Percentiles rank a stretch among this genome's conserved stretches.
These are phyloP conservation scores for Rhogogaster chlorosoma DNA, from an alignment of 2,888 invertebrate species.

Conservation along the genomic window DNA sequence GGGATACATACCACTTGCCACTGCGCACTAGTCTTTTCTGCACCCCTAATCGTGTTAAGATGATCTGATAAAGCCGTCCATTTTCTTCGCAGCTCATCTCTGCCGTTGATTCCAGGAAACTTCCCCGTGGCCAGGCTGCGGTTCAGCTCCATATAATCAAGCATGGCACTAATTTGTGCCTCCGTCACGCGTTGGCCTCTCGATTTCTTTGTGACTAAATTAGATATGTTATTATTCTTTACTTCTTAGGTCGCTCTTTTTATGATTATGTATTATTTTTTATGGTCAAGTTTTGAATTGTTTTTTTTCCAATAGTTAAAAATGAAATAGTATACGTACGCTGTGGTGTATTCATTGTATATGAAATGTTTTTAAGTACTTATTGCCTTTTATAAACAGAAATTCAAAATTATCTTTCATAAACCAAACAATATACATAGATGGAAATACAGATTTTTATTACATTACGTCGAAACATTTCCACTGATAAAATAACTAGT, in stretches of 20 bases:
- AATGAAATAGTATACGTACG: too few species aligned
- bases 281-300: too few species aligned
- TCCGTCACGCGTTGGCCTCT: background rate
- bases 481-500: background rate
- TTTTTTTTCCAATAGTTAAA: too few species aligned
- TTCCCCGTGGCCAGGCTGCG: constrained; percentile 34
- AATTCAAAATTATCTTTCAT: too few species aligned
- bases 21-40: constrained; percentile 32
- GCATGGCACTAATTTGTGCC: constrained; percentile 42
- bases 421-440: background rate
- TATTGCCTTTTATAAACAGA: too few species aligned
- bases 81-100: constrained; percentile 27
- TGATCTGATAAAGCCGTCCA: constrained; percentile 26
- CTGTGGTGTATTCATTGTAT: too few species aligned
- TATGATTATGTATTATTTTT: too few species aligned
- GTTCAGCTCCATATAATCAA: constrained; percentile 44
- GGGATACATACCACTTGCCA: constrained; percentile 45
- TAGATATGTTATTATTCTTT: background rate
- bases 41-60: background rate
- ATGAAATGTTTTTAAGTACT: too few species aligned
- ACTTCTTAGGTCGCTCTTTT: too few species aligned
- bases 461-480: background rate
- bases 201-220: background rate
- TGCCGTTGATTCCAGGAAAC: constrained; percentile 31
- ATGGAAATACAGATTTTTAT: background rate